Evolutionary conservation across 2,113 vertebrate species (phyloP).

Genomic region (Mohoua ochrocephala): DNA sequence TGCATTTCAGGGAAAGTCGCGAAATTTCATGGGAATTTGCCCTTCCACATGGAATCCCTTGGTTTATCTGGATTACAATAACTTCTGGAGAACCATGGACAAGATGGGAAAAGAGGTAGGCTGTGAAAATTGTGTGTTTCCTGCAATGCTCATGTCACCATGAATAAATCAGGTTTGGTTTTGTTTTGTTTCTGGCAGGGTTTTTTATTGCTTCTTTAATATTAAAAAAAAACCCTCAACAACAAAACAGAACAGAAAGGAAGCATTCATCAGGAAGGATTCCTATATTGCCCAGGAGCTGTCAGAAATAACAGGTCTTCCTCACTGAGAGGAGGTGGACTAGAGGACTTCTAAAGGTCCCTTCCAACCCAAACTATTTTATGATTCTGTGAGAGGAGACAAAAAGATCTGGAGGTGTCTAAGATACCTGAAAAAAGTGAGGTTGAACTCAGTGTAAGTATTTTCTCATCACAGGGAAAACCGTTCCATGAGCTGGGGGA

Average conservation of each 20-base stretch:
- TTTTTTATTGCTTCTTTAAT: not conserved
- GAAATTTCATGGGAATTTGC: conserved; percentile 35
- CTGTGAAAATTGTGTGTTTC: not conserved
- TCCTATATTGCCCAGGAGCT: not conserved
- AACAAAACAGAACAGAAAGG: not conserved
- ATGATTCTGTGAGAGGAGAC: not conserved
- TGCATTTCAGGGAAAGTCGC: conserved; percentile 72
- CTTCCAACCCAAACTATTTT: not conserved
- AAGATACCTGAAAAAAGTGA: not conserved
- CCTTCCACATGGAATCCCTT: conserved; percentile 78
- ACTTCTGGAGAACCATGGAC: conserved; percentile 80
- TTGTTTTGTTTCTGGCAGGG: not conserved
- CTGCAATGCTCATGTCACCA: rapidly evolving
- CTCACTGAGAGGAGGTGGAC: not conserved
- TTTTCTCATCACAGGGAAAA: not conserved
- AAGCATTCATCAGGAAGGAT: not conserved
- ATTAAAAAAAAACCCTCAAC: not conserved
- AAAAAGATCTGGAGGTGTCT: not conserved
- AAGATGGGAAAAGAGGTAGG: conserved; percentile 79
- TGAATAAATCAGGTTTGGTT: not conserved
- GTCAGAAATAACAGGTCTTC: not conserved
- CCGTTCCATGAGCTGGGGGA: not conserved
- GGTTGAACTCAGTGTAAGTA: not conserved
- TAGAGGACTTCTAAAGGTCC: not conserved
- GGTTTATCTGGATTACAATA: conserved; percentile 76